These are phyloP conservation scores for Drosophila pseudotalamancana DNA, from an alignment of 2,888 invertebrate genomes.

Conservation along the genomic window DNA sequence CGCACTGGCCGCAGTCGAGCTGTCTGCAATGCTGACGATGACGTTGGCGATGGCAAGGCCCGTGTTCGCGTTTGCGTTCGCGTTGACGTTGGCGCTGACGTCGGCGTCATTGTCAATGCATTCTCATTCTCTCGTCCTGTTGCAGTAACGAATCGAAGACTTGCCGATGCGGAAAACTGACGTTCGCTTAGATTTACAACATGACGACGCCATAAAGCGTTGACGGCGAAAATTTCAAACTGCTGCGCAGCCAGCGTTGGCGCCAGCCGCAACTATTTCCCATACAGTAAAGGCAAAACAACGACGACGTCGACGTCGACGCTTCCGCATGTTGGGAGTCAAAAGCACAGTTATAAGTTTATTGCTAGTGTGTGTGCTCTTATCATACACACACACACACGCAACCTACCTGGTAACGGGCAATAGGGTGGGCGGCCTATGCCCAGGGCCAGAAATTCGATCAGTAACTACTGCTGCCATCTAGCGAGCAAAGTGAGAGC, in stretches of 20 bases:
- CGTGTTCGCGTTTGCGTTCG: neutral
- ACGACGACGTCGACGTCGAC: conserved; percentile 6
- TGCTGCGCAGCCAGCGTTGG: conserved; percentile 31
- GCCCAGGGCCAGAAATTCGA: conserved; percentile 37
- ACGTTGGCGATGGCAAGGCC: conserved; percentile 8
- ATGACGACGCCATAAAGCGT: conserved; percentile 21
- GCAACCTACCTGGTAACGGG: neutral
- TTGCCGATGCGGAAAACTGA: neutral
- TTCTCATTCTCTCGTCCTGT: conserved; percentile 1
- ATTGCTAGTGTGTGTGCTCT: conserved; percentile 21
- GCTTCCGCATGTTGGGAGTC: conserved; percentile 63
- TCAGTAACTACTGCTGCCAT: conserved; percentile 42
- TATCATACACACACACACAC: conserved; percentile 28
- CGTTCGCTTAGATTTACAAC: conserved; percentile 41
- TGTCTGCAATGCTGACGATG: conserved; percentile 48
- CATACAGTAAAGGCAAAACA: conserved; percentile 26
- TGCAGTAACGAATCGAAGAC: conserved; percentile 11
- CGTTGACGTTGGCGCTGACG: neutral
- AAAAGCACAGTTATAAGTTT: conserved; percentile 51
- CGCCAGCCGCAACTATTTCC: conserved; percentile 51
- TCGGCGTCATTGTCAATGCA: conserved; percentile 42
- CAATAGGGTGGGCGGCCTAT: conserved; percentile 1
- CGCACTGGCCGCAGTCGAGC: conserved; percentile 42
- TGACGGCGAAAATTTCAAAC: conserved; percentile 30
- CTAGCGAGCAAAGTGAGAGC: conserved; percentile 32